A percentile compares a stretch with the other conserved stretches of the same genome.
Evolutionary conservation across 1,140 invertebrate species (phyloP).

Genomic region (Drosophila biarmipes): DNA sequence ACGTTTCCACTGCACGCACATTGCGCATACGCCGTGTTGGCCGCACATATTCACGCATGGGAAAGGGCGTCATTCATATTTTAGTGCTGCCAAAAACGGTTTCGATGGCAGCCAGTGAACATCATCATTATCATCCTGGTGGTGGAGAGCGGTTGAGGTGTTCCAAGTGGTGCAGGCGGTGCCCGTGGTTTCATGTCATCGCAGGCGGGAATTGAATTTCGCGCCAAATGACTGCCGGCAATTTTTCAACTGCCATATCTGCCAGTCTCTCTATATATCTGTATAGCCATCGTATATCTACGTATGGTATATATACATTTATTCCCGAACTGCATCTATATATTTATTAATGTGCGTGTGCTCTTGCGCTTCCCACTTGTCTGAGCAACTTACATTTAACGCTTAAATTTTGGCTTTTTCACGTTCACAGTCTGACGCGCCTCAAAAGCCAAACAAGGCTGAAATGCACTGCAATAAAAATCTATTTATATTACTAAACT

Average conservation of each 20-base stretch:
- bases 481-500: neutral
- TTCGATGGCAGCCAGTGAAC: slow-evolving; percentile 61
- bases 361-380: slow-evolving; percentile 27
- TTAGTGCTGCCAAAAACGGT: slow-evolving; percentile 46
- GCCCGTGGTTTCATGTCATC: slow-evolving; percentile 68
- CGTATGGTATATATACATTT: slow-evolving; percentile 4
- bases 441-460: slow-evolving; percentile 52
- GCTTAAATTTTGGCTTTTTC: slow-evolving; percentile 75
- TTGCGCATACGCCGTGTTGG: slow-evolving; percentile 76
- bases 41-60: slow-evolving; percentile 70
- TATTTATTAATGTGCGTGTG: slow-evolving; percentile 24
- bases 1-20: slow-evolving; percentile 65
- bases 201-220: slow-evolving; percentile 82
- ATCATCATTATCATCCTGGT: slow-evolving; percentile 70
- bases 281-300: slow-evolving; percentile 8
- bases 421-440: slow-evolving; percentile 79
- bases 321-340: slow-evolving; percentile 26
- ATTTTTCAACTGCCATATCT: slow-evolving; percentile 75
- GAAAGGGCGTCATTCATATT: slow-evolving; percentile 48
- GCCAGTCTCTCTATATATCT: slow-evolving; percentile 39
- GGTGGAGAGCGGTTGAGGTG: slow-evolving; percentile 12
- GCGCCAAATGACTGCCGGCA: slow-evolving; percentile 78
- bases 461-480: slow-evolving; percentile 4
- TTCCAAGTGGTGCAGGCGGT: slow-evolving; percentile 4
- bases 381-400: slow-evolving; percentile 76